Percentiles rank a stretch among this genome's conserved stretches.
phyloP scores from a whole-genome alignment of 2,113 vertebrate species.

The Cyprinodon brontotheroides region DNA sequence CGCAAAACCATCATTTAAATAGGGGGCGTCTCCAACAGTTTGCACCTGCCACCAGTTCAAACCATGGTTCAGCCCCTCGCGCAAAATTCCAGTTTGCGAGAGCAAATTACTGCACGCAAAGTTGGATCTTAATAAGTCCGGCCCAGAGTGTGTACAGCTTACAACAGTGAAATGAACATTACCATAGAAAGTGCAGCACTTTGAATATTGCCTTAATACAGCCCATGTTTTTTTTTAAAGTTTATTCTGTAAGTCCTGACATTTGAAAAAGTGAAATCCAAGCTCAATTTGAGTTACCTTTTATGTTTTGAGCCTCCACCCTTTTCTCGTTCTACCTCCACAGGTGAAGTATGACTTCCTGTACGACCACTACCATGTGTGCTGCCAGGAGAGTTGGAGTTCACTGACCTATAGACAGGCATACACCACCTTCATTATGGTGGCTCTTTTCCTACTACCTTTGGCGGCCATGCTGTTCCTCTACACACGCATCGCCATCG shows the following conservation, averaged over 20 bases:
- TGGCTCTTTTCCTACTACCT: constrained; percentile 83
- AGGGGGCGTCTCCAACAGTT: too few relatives aligned
- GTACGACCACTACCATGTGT: constrained; percentile 84
- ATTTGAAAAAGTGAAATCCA: background rate
- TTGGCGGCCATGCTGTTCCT: constrained; percentile 82
- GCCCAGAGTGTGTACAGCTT: too few relatives aligned
- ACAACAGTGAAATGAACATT: too few relatives aligned
- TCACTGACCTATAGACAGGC: constrained; percentile 73
- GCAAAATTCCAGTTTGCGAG: too few relatives aligned
- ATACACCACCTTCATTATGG: constrained; percentile 85
- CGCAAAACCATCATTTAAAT: too few relatives aligned
- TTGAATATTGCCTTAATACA: background rate
- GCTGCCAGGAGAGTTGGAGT: constrained; percentile 83
- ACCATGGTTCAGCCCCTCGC: too few relatives aligned
- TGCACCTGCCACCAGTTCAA: too few relatives aligned
- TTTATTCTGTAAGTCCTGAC: background rate
- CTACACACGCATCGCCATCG: constrained; percentile 81
- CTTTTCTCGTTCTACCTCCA: background rate
- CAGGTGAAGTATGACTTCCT: constrained; percentile 87
- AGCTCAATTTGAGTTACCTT: background rate
- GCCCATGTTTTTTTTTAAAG: background rate
- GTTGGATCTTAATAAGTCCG: too few relatives aligned
- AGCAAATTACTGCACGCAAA: too few relatives aligned
- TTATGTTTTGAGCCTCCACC: background rate
- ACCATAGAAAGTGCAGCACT: too few relatives aligned